Evolutionary conservation across 1,140 invertebrate species (phyloP), one percentile per base, ranked within the genome.

Genomic region (Achatina immaculata): DNA sequence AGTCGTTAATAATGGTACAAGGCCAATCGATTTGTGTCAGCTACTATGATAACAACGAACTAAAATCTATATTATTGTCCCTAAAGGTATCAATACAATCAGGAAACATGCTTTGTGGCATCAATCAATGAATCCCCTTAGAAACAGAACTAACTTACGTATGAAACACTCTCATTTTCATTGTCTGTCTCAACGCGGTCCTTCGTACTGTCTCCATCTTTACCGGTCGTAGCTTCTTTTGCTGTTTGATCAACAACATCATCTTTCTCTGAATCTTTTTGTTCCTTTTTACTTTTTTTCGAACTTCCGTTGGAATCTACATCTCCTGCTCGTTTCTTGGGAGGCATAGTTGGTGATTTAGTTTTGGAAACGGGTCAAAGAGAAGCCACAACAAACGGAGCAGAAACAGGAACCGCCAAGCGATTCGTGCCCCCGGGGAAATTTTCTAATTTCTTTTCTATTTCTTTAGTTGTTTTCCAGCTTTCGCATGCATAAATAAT

Each of bases 211-310:
- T 83, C 78, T 77, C 81, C 83, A 75, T 84, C 84, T 72, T 84
- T 85, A 84, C 83, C 81, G 77, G 84, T 82, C 48, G 82, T 78
- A 68, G 77, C 45, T 42, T 72, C 81, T 71, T 66, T 71, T 66
- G 51, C 82, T 69, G 78, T 81, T 28, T 82, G 83, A 48, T 82
- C 81, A 16, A 85, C 87, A n/a, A n/a, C n/a, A 48, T 86, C 86
- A 55, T 80, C 83, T n/a, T 85, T 84, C 11, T 82, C 81, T 31
- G 83, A 84, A 58, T 85, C 85, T 55, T 85, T 82, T 66, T 79
- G 36, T 21, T 86, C 81, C 78, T 86, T 83, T 80, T 85, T 88
- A 82, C 83, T 83, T 38, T 85, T 82, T 82, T 87, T 88, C 24
- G 80, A 69, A 78, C 81, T 43, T 74, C 82, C 72, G 28, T 85